Base-by-base conservation (phyloP, 2,113 vertebrate species). In the Acanthisitta chloris region DNA sequence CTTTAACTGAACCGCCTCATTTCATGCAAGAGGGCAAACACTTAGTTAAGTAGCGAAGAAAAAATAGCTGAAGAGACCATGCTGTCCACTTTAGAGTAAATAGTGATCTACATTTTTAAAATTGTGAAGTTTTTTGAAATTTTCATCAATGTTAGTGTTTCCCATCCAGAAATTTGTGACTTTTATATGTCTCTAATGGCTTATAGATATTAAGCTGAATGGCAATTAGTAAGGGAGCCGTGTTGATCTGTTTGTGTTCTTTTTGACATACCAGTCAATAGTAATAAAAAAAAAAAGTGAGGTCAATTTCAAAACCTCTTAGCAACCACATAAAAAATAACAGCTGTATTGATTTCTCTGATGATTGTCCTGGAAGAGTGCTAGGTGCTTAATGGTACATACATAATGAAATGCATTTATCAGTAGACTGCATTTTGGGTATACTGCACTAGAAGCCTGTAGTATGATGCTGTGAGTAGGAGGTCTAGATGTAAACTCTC, bases 271-370 rank as follows among this genome's bases (percentile, higher is more conserved):
- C 55, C 38, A 43, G 57, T 81, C 73, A 90, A 96, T 81, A 82
- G 45, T 85, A 84, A 80, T 64, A 74, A 81, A 72, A 81, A 67
- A 54, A 62, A 48, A 51, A 45, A 24, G 3, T 24, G 10, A 59
- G 84, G 34, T 92, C 79, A 88, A 88, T 98, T 96, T 96, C 89
- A 92, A 97, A 96, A 86, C 70, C 43, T 91, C 66, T 97, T 93
- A 91, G 58, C 88, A 94, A 86, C 88, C 80, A 79, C 29, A 73
- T 96, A 55, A 90, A 94, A 96, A 94, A 83, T 92, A 95, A 81
- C 71, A 73, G 64, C 82, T 90, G 45, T 62, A 94, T 95, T 95
- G 96, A 97, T 96, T 97, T 86, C n/a, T 94, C 59, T 97, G n/a
- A 43, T 97, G 93, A 92, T 96, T 96, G 64, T 84, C 74, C 25